A percentile compares a stretch with the other conserved stretches of the same genome.
These are phyloP conservation scores for Melangyna quadrimaculata DNA, from an alignment of 2,888 invertebrate genomes.

Conservation along the genomic window DNA sequence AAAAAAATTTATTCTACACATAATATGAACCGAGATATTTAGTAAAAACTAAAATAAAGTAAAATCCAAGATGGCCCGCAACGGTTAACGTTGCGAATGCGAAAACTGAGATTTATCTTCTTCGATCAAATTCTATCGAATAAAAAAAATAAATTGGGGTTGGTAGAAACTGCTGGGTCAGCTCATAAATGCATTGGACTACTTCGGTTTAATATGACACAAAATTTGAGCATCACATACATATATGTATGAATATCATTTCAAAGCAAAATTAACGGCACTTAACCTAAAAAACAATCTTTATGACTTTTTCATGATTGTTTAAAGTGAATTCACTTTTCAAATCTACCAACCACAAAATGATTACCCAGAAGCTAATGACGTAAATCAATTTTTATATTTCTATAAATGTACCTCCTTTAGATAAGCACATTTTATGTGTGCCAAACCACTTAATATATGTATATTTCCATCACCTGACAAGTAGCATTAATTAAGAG, in stretches of 20 bases:
- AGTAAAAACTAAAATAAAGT: too few species aligned
- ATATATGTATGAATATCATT: background rate
- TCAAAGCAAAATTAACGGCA: background rate
- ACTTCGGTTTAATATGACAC: too few species aligned
- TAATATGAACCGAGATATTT: too few species aligned
- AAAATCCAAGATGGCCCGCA: too few species aligned
- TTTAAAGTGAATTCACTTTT: background rate
- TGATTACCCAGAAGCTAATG: background rate
- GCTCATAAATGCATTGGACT: too few species aligned
- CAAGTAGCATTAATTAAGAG: background rate
- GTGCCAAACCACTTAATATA: slow-evolving; percentile 10
- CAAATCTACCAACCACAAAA: background rate
- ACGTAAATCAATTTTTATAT: background rate
- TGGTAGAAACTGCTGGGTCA: too few species aligned
- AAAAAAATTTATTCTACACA: too few species aligned
- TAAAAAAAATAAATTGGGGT: too few species aligned
- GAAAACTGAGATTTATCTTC: too few species aligned
- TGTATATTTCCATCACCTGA: slow-evolving; percentile 8
- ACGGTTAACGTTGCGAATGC: too few species aligned
- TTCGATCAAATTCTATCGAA: too few species aligned
- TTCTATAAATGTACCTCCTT: background rate
- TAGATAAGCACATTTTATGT: background rate
- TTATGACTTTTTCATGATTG: background rate
- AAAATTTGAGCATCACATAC: background rate
- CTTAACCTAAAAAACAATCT: background rate